phyloP scores from a whole-genome alignment of 2,797 vertebrate genomes.

The Malurus splendens region DNA sequence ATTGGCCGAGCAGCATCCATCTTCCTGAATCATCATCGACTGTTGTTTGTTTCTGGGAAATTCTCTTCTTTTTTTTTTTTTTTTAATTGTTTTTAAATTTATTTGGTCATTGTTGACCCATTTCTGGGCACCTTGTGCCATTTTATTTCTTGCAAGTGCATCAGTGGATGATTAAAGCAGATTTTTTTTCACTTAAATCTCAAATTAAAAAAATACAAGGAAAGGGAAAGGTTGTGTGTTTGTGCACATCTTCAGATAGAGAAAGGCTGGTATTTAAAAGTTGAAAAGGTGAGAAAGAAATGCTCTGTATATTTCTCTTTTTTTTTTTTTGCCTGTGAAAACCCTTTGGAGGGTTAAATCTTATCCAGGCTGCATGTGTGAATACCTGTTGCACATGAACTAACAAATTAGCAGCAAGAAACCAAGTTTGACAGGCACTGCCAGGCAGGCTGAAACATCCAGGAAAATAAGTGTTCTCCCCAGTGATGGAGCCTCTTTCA shows the following conservation, averaged over 20 bases:
- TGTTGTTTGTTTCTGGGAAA: conserved; percentile 39
- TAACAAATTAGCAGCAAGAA: conserved; percentile 33
- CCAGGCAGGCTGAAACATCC: not conserved
- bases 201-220: not conserved
- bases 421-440: conserved; percentile 9
- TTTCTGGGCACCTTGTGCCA: not conserved
- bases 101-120: not conserved
- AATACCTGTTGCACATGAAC: conserved; percentile 54
- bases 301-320: not conserved
- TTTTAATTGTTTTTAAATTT: not conserved
- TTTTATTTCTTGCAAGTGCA: not conserved
- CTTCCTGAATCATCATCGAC: conserved; percentile 10
- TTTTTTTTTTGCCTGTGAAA: not conserved
- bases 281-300: conserved; percentile 16
- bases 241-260: not conserved
- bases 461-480: not conserved
- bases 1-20: conserved; percentile 14
- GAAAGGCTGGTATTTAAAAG: not conserved
- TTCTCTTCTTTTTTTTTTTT: not conserved
- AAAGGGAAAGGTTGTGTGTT: not conserved
- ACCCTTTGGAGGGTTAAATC: not conserved
- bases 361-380: not conserved
- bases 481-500: not conserved
- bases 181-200: not conserved
- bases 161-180: not conserved